A percentile compares a stretch with the other conserved stretches of the same genome.
These are phyloP conservation scores for Orgyia antiqua DNA, from an alignment of 2,888 invertebrate genomes.

Conservation along the genomic window DNA sequence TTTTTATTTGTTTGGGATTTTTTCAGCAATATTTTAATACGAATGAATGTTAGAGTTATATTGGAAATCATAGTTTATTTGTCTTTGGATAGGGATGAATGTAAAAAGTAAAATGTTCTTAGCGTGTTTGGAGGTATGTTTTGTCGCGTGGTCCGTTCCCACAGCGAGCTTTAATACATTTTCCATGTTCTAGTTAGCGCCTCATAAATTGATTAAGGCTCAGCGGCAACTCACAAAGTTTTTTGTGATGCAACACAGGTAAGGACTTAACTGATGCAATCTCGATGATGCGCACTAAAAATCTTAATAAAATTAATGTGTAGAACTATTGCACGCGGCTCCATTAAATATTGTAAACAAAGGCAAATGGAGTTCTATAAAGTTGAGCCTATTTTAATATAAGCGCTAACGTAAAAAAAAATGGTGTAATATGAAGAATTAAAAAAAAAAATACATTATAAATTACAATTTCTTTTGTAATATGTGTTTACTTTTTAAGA, in stretches of 20 bases:
- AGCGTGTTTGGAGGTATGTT: conserved; percentile 42
- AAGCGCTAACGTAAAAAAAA: no score
- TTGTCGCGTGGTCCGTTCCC: conserved; percentile 63
- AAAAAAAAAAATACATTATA: no score
- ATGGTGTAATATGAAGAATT: no score
- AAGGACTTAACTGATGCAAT: conserved; percentile 41
- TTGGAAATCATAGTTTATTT: no score
- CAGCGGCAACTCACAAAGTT: conserved; percentile 63
- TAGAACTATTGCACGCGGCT: no score
- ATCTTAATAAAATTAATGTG: conserved; percentile 8
- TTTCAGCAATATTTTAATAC: conserved; percentile 20
- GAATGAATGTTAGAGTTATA: no score
- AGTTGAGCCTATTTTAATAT: no score
- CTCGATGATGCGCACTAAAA: conserved; percentile 29
- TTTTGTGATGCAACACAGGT: conserved; percentile 62
- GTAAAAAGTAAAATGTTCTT: conserved; percentile 33
- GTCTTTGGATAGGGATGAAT: conserved; percentile 7
- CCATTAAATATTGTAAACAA: no score
- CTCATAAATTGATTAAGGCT: conserved; percentile 76
- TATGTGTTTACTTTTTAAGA: no score
- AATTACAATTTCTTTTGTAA: no score
- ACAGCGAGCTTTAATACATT: conserved; percentile 73
- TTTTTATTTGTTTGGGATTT: conserved; percentile 33
- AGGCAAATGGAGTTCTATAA: no score
- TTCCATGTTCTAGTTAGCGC: conserved; percentile 77